phyloP scores from a whole-genome alignment of 2,888 invertebrate species.

The Iselma pallidipennis region DNA sequence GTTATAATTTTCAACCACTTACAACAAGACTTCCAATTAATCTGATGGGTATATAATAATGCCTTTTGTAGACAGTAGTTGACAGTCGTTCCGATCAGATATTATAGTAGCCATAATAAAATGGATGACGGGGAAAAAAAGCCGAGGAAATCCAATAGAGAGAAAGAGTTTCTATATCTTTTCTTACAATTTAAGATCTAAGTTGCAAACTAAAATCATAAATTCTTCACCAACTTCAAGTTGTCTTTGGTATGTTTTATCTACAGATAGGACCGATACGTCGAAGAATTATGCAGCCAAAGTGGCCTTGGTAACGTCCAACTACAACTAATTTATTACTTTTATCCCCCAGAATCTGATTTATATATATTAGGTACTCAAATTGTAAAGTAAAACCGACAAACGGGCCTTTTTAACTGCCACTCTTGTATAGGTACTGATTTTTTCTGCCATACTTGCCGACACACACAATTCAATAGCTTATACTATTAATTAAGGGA shows the following conservation, averaged over 20 bases:
- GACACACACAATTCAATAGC: no score
- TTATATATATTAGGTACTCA: conserved; percentile 37
- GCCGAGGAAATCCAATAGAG: background rate
- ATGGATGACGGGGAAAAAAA: background rate
- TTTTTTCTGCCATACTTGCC: no score
- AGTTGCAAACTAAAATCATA: conserved; percentile 46
- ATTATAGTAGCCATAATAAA: background rate
- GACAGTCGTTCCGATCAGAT: background rate
- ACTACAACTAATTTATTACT: conserved; percentile 47
- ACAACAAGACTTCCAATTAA: background rate
- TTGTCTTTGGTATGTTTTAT: conserved; percentile 49
- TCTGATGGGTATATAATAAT: background rate
- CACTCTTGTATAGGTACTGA: no score
- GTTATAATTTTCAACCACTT: background rate
- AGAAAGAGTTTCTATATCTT: background rate
- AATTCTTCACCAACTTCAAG: conserved; percentile 49
- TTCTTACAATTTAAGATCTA: conserved; percentile 31
- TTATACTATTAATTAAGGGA: no score
- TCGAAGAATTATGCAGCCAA: conserved; percentile 48
- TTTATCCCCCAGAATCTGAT: conserved; percentile 47
- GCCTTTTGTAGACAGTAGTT: background rate
- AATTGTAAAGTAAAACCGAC: conserved; percentile 35
- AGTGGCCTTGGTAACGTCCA: conserved; percentile 49
- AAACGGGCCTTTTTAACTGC: conserved; percentile 10
- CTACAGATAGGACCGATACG: conserved; percentile 49